These are phyloP conservation scores for Tiliqua scincoides DNA, from an alignment of 2,113 vertebrate species.

Conservation along the genomic window DNA sequence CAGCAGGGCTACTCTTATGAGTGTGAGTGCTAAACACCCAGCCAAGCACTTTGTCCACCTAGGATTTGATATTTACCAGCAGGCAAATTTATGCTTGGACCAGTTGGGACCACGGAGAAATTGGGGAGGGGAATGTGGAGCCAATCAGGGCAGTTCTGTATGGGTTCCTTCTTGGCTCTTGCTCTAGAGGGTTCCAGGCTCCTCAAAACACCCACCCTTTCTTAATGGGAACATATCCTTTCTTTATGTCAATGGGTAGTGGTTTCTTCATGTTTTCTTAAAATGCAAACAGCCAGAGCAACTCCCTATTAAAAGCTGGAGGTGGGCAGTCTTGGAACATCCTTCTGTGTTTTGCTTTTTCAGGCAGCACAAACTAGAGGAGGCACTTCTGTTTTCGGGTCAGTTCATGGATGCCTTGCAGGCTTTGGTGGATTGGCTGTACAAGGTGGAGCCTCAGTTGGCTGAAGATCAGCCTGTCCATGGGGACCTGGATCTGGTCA, in stretches of 20 bases:
- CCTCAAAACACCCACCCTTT: background rate
- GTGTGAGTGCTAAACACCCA: no score
- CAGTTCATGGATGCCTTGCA: constrained; percentile 98
- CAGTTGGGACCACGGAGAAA: background rate
- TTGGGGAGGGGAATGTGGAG: background rate
- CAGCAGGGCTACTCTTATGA: no score
- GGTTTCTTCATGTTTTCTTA: background rate
- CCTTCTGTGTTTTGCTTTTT: constrained; percentile 21
- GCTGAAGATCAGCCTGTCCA: constrained; percentile 96
- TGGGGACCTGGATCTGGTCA: constrained; percentile 95
- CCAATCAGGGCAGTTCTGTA: background rate
- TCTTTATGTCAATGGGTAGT: no score
- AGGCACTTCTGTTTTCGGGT: constrained; percentile 96
- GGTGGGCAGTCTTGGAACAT: no score
- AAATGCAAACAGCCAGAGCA: background rate
- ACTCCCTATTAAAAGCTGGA: no score
- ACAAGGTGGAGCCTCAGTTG: constrained; percentile 95
- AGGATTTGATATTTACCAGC: background rate
- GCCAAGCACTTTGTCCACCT: background rate
- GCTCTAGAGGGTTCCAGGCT: background rate
- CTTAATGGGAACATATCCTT: background rate
- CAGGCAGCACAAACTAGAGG: constrained; percentile 98
- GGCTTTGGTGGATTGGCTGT: constrained; percentile 96
- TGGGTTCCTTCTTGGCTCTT: background rate
- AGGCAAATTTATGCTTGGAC: background rate